Base-by-base conservation (phyloP, 2,888 invertebrate genomes). In the Lithophane semibrunnea region DNA sequence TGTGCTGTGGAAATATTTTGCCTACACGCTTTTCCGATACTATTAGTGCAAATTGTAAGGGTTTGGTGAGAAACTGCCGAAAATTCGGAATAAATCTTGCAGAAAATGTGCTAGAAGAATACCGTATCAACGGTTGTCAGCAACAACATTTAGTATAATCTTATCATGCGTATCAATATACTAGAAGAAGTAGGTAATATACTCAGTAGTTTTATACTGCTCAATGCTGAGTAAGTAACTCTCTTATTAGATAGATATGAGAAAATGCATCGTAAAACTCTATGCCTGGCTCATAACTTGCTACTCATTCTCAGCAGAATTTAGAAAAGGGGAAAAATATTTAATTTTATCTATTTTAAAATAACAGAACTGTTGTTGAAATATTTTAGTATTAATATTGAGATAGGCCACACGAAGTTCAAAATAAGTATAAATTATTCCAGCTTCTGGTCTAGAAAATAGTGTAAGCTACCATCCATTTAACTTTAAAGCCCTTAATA, bases 1-100 rank as follows among this genome's bases (percentile, higher is more conserved):
- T 63, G 64, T 52, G 56, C 75, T 58, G 42, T 37, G 44, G 52
- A 75, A 78, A 81, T 75, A 75, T 81, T 82, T 64, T 56, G 68
- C 66, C 68, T 75, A 67, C 63, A 70, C 47, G 69, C 18, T 82
- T 66, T 69, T 73, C 71, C 64, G 44, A 77, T 76, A 70, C 61
- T 67, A 76, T 76, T 76, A 58, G 56, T 37, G 49, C n/a, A 61
- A 76, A 71, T 58, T 73, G 56, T 52, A 52, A 52, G 18, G 66
- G 54, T 61, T 58, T 13, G 5, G 18, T 60, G 65, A 52, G 52
- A 58, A 66, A 65, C 12, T 47, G 71, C 16, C n/a, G n/a, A 29
- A 54, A 63, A 67, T 44, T 42, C 13, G 4, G 18, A 54, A 60
- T 42, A 52, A 4, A 29, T 24, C 61, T 60, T 42, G 9, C 13